Evolutionary conservation across 92 coral and sea anemone species (phyloP).

Genomic region (Plumapathes pennacea): DNA sequence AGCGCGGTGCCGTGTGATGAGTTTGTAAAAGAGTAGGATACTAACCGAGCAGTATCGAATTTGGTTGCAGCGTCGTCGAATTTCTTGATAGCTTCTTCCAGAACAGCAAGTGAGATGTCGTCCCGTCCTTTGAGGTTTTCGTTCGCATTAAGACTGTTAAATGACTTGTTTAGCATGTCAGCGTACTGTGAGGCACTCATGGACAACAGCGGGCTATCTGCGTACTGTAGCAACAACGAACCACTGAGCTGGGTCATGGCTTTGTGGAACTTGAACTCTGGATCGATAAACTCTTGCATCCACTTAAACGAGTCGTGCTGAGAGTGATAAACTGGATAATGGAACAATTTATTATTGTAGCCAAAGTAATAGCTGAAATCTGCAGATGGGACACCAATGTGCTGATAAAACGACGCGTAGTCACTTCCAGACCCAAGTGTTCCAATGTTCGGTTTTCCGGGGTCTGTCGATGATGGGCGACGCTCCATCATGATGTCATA

Average conservation of each 20-base stretch:
- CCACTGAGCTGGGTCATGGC: conserved; percentile 67
- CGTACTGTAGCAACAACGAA: conserved; percentile 48
- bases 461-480: conserved; percentile 10
- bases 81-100: conserved; percentile 25
- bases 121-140: conserved; percentile 5
- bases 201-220: conserved; percentile 75
- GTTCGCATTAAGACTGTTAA: conserved; percentile 26
- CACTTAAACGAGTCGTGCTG: conserved; percentile 89
- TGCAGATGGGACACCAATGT: conserved; percentile 73
- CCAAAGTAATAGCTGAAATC: conserved; percentile 66
- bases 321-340: conserved; percentile 89
- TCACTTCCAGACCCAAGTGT: conserved; percentile 85
- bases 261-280: conserved; percentile 65
- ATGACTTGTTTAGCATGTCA: conserved; percentile 45
- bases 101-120: conserved; percentile 4
- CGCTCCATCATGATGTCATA: conserved; percentile 76
- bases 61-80: conserved; percentile 18
- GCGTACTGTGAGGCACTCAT: conserved; percentile 49
- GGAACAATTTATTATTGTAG: conserved; percentile 31
- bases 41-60: conserved; percentile 17
- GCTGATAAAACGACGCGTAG: conserved; percentile 76
- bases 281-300: conserved; percentile 75
- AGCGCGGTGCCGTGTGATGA: too few species aligned
- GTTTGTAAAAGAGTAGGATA: too few species aligned
- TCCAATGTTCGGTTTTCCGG: conserved; percentile 34